Conservation (phyloP, 2,113 vertebrate species). For the Sinocyclocheilus anshuiensis region DNA sequence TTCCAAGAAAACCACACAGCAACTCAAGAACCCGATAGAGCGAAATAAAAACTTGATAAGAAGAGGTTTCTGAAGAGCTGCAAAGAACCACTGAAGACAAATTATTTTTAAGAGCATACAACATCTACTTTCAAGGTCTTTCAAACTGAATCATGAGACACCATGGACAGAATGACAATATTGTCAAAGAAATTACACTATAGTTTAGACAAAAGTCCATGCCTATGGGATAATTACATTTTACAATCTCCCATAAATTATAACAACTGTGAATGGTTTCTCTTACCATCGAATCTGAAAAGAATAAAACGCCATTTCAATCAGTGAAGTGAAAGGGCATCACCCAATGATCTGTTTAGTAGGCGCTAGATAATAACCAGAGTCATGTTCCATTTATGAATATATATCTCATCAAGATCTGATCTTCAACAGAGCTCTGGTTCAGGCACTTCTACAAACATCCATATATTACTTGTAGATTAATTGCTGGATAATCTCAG, state of each 20-base stretch:
- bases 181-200: slow-evolving; percentile 2
- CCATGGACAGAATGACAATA: neutral
- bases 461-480: neutral
- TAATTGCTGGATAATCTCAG: neutral
- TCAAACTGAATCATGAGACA: slow-evolving; percentile 5
- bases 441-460: neutral
- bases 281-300: slow-evolving; percentile 3
- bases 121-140: slow-evolving; percentile 12
- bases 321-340: slow-evolving; percentile 23
- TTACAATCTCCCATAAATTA: neutral
- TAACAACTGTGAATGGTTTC: neutral
- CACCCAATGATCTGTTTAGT: slow-evolving; percentile 19
- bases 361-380: slow-evolving; percentile 19
- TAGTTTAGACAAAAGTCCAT: neutral
- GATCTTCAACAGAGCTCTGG: neutral
- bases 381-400: slow-evolving; percentile 44
- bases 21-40: neutral
- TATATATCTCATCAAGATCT: slow-evolving; percentile 40
- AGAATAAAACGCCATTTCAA: slow-evolving; percentile 13
- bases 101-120: neutral
- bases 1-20: neutral
- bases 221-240: neutral
- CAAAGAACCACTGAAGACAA: neutral
- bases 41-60: neutral
- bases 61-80: neutral